Conservation (phyloP, 2,113 vertebrate species). For the mouse (Mus musculus) region DNA sequence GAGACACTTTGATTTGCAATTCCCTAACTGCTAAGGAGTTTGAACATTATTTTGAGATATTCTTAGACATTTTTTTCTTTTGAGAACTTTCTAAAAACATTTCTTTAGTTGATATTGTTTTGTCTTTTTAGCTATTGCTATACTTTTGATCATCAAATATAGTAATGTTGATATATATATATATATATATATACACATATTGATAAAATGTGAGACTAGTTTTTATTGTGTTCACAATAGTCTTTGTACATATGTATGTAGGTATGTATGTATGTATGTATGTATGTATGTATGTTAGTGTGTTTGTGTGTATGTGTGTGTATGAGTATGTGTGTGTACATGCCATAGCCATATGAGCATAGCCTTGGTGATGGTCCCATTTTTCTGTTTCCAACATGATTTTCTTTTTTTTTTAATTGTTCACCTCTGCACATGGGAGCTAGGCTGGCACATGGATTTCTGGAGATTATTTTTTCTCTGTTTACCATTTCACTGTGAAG, state of each 20-base stretch:
- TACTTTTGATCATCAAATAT: conserved; percentile 3
- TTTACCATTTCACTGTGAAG: neutral
- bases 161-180: neutral
- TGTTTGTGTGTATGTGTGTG: no score
- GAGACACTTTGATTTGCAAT: neutral
- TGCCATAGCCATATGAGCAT: neutral
- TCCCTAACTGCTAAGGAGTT: neutral
- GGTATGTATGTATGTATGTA: neutral
- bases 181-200: no score
- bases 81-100: neutral
- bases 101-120: neutral
- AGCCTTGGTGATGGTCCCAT: neutral
- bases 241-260: neutral
- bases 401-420: neutral
- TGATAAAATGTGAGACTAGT: neutral
- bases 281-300: no score
- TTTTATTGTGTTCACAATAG: neutral
- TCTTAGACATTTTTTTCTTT: neutral
- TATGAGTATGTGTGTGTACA: neutral
- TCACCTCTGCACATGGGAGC: neutral
- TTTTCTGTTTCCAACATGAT: neutral
- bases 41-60: neutral
- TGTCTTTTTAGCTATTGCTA: neutral
- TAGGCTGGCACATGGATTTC: neutral
- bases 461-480: neutral